phyloP scores from a whole-genome alignment of 2,113 vertebrate species.

The Ptychochromis oligacanthus region DNA sequence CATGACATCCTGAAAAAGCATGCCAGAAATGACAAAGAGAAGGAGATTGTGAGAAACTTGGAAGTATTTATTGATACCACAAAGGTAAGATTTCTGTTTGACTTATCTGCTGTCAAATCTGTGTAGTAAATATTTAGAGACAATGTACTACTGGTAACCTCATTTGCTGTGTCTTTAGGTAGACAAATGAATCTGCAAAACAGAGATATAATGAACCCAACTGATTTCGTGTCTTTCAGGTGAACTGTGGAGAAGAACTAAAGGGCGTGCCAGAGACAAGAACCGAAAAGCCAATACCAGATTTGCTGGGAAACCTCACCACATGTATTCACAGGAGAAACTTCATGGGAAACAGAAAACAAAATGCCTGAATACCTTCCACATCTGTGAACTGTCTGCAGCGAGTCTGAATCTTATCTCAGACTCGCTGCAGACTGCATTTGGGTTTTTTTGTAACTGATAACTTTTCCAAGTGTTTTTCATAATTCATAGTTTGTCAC shows the following conservation, averaged over 20 bases:
- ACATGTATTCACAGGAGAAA: fast-evolving
- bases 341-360: fast-evolving
- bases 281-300: fast-evolving
- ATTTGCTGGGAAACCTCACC: fast-evolving
- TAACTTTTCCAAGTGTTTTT: neutral
- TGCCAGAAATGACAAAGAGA: fast-evolving
- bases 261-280: fast-evolving
- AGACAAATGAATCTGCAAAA: neutral
- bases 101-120: neutral
- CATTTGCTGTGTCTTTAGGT: neutral
- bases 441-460: neutral
- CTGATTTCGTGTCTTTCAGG: conserved; percentile 31
- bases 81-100: conserved; percentile 24
- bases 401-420: neutral
- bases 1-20: neutral
- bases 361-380: neutral
- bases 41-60: conserved; percentile 5
- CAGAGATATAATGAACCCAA: neutral
- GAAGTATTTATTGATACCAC: fast-evolving
- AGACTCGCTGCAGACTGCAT: neutral
- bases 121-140: neutral
- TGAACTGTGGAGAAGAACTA: neutral
- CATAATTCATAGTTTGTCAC: neutral
- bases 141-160: neutral
- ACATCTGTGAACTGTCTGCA: neutral